Evolutionary conservation across 2,888 invertebrate genomes (phyloP), one percentile per base, ranked within the genome.

Genomic region (Nymphalis c-album): DNA sequence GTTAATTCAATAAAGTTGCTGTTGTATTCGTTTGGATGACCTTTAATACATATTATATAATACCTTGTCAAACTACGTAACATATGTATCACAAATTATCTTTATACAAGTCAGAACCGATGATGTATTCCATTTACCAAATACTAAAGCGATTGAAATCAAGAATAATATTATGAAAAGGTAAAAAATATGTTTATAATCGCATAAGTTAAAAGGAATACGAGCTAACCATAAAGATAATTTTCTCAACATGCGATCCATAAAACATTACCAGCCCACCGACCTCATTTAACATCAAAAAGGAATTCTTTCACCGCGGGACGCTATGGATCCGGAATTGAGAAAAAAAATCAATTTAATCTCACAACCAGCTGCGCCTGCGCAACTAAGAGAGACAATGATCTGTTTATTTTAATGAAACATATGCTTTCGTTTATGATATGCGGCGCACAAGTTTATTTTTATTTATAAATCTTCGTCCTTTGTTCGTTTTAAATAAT

Each of bases 401-500:
- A 77, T 81, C 80, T 85, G 86, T 85, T 86, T 85, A 85, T 85
- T 77, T 80, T 82, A 80, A 75, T 75, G 74, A 71, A 72, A 65
- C 78, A 80, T 77, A 75, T 76, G 76, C 64, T 60, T 45, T 53
- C 62, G 63, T 40, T 60, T 64, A 57, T 64, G 73, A 58, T 71
- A 22, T 63, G 66, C 68, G 74, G 75, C 72, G 73, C 75, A 76
- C 74, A 55, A 63, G 20, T 55, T 55, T 55, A 31, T 55, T 55
- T 55, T 55, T n/a, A 55, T 31, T 55, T 55, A 55, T n/a, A 7
- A 22, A 6, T 22, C 6, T 40, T 13, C 13, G 13, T 13, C 26
- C 16, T 51, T 22, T 51, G 22, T 20, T 6, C 51, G 51, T 16
- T 40, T 40, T 40, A 40, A 40, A 13, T 40, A 13, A 40, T 40